Evolutionary conservation across 2,888 invertebrate genomes (phyloP).

Genomic region (Amblyjoppa proteus): DNA sequence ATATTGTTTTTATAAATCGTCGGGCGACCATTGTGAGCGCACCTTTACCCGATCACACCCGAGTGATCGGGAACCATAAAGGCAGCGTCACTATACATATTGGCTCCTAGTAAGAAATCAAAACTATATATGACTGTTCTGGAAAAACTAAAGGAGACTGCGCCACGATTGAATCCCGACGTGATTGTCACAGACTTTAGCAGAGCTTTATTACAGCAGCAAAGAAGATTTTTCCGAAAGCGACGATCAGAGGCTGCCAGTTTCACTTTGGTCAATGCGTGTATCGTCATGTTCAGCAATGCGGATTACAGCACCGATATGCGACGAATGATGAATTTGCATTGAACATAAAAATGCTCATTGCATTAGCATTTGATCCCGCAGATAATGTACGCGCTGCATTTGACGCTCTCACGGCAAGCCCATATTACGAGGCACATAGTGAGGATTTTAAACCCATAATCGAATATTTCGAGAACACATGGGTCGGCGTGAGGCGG

Average conservation of each 20-base stretch:
- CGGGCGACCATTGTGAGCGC: too few species aligned
- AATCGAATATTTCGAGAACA: slow-evolving; percentile 33
- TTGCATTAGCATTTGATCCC: slow-evolving; percentile 38
- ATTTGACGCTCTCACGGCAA: slow-evolving; percentile 21
- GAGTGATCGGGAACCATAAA: not conserved
- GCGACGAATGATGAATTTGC: slow-evolving; percentile 19
- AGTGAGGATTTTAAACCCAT: slow-evolving; percentile 23
- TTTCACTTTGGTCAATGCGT: slow-evolving; percentile 26
- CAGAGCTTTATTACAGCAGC: slow-evolving; percentile 21
- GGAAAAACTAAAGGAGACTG: slow-evolving; percentile 3
- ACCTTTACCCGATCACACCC: too few species aligned
- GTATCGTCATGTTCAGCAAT: slow-evolving; percentile 12
- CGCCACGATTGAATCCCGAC: slow-evolving; percentile 25
- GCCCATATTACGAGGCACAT: slow-evolving; percentile 19
- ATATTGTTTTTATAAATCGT: not conserved
- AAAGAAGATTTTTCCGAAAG: not conserved
- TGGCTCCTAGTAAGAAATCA: slow-evolving; percentile 20
- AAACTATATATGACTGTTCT: slow-evolving; percentile 9
- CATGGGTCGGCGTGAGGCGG: slow-evolving; percentile 34
- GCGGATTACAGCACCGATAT: slow-evolving; percentile 14
- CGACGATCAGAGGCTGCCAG: slow-evolving; percentile 14
- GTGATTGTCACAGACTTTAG: slow-evolving; percentile 12
- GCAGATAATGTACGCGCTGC: not conserved
- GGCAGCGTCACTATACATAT: slow-evolving; percentile 3
- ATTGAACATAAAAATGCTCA: slow-evolving; percentile 29